Percentiles rank a stretch among this genome's conserved stretches.
These are phyloP conservation scores for Apocheima hispidaria DNA, from an alignment of 2,888 invertebrate species.

Conservation along the genomic window DNA sequence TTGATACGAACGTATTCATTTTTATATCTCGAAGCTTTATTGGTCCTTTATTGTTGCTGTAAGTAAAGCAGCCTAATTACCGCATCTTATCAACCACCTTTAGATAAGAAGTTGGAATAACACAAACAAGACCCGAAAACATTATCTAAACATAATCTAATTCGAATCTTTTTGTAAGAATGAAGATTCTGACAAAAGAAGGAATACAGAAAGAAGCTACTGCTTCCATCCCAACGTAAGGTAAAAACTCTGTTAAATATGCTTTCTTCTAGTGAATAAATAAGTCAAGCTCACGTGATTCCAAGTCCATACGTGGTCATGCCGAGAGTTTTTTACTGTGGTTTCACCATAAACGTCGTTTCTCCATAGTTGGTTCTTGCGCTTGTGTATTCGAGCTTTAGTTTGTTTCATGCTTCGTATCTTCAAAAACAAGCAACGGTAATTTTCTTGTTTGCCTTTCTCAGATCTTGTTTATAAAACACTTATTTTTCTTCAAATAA, in stretches of 20 bases:
- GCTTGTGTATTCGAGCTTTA: constrained; percentile 14
- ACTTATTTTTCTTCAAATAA: constrained; percentile 37
- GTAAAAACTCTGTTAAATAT: too few relatives aligned
- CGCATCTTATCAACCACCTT: constrained; percentile 48
- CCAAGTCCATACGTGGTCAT: neutral
- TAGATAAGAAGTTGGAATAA: constrained; percentile 60
- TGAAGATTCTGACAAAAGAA: too few relatives aligned
- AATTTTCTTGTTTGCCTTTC: constrained; percentile 55
- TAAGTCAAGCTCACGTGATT: neutral
- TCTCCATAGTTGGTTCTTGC: constrained; percentile 1
- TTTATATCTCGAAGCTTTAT: neutral
- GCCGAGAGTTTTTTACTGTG: neutral
- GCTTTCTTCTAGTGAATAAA: neutral
- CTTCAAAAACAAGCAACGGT: constrained; percentile 54
- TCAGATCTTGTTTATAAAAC: constrained; percentile 45
- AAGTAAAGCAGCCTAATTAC: constrained; percentile 29
- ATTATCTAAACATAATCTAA: too few relatives aligned
- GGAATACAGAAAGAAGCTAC: too few relatives aligned
- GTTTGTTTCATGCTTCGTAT: constrained; percentile 36
- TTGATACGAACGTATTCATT: too few relatives aligned
- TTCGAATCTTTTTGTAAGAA: too few relatives aligned
- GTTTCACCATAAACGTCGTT: constrained; percentile 2
- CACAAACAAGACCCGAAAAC: constrained; percentile 20
- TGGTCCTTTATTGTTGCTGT: neutral
- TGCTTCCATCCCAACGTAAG: too few relatives aligned